Conservation (phyloP, 2,113 vertebrate genomes). For the Leucopsar rothschildi region DNA sequence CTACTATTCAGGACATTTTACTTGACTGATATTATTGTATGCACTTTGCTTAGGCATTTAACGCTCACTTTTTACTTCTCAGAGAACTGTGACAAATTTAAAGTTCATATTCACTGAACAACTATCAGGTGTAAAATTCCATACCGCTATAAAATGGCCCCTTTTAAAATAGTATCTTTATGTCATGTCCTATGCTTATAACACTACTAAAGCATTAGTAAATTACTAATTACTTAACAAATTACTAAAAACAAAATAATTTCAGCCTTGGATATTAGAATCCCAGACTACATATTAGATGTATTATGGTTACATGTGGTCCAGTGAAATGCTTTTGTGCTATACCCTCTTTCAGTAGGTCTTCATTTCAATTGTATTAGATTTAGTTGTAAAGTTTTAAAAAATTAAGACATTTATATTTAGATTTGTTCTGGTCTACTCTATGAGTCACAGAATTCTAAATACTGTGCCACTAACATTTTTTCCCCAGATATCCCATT, state of each 20-base stretch:
- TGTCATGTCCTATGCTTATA: neutral
- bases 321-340: neutral
- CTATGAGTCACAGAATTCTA: neutral
- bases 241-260: neutral
- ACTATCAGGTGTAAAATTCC: neutral
- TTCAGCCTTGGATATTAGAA: neutral
- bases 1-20: neutral
- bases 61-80: neutral
- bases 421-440: neutral
- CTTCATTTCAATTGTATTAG: neutral
- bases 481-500: neutral
- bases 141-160: neutral
- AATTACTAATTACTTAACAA: neutral
- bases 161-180: neutral
- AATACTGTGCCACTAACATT: neutral
- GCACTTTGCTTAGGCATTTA: neutral
- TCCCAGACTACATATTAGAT: neutral
- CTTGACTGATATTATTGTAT: rapidly evolving
- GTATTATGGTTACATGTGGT: neutral
- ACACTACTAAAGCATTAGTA: neutral
- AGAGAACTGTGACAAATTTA: neutral
- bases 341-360: neutral
- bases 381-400: neutral
- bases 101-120: neutral
- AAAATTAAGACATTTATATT: neutral